Evolutionary conservation across 2,113 vertebrate genomes (phyloP), one percentile per base, ranked within the genome.

Genomic region (Myrmophylax atrothorax): DNA sequence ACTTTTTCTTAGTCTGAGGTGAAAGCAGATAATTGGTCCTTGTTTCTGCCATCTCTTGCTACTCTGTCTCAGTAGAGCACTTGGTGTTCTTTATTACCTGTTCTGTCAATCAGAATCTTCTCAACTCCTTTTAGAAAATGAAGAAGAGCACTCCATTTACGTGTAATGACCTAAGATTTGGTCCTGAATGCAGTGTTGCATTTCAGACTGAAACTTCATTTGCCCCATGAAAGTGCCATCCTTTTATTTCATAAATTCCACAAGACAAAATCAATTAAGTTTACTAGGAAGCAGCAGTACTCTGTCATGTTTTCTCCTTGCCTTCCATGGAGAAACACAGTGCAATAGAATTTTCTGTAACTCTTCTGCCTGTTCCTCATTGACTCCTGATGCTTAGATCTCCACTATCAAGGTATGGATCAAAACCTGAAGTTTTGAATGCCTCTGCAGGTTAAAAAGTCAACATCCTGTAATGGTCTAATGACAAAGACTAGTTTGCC

Each of bases 1-100:
- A 70, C 20, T 70, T 82, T 83, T 93, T 91, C 90, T 84, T 93
- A 86, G 75, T 92, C 64, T 94, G 47, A 56, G 31, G 79, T 91
- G 88, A 86, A 96, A 90, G 55, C 22, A 93, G 50, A 78, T 78
- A 88, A 50, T 23, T 91, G 42, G 59, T 80, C 37, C 58, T 62
- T 89, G 23, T 37, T 82, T 83, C 50, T 47, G 55, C 31, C 47
- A 25, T 69, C 12, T 85, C 63, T 83, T 83, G 35, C 46, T 80
- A 47, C 44, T 3, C 26, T 60, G 42, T 76, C 78, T 92, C 18
- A 0, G 14, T 77, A 3, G 23, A 77, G 9, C 19, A 33, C 28
- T 73, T 73, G 18, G 8, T 68, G n/a, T 13, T 28, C 6, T 80
- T 92, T 84, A 53, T 66, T 66, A 50, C 35, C 44, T 82, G 20